phyloP scores from a whole-genome alignment of 2,888 invertebrate genomes.

The Gymnocheta viridis region DNA sequence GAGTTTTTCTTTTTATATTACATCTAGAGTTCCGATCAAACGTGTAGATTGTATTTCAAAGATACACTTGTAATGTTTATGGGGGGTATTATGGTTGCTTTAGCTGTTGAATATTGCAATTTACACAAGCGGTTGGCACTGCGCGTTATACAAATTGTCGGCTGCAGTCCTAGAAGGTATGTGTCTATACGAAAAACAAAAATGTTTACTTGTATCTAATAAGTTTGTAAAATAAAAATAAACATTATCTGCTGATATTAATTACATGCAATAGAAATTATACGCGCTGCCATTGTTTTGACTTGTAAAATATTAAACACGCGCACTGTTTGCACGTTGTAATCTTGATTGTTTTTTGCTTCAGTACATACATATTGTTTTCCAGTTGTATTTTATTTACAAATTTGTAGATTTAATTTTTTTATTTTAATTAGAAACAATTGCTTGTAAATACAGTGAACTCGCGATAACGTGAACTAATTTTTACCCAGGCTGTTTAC shows the following conservation, averaged over 20 bases:
- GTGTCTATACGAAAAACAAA: conserved; percentile 52
- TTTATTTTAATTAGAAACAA: conserved; percentile 23
- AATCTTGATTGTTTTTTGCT: background rate
- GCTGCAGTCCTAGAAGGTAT: conserved; percentile 88
- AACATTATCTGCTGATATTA: conserved; percentile 29
- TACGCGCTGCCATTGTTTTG: conserved; percentile 8
- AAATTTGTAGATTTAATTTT: background rate
- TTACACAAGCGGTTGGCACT: conserved; percentile 93
- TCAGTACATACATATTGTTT: background rate
- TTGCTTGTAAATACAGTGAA: conserved; percentile 49
- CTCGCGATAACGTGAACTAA: too few species aligned
- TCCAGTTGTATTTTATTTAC: background rate
- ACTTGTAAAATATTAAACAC: conserved; percentile 5
- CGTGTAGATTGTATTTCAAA: conserved; percentile 89
- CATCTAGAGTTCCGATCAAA: conserved; percentile 83
- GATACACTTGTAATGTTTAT: conserved; percentile 94
- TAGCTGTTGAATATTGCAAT: conserved; percentile 94
- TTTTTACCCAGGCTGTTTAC: too few species aligned
- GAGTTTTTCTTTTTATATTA: conserved; percentile 6
- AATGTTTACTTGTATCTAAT: background rate
- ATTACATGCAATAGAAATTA: background rate
- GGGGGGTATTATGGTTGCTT: conserved; percentile 94
- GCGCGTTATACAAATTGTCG: conserved; percentile 90
- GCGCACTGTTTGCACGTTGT: background rate
- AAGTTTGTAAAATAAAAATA: background rate